Evolutionary conservation across 1,140 invertebrate genomes (phyloP), one percentile per base, ranked within the genome.

Genomic region (Cotesia chilonis): DNA sequence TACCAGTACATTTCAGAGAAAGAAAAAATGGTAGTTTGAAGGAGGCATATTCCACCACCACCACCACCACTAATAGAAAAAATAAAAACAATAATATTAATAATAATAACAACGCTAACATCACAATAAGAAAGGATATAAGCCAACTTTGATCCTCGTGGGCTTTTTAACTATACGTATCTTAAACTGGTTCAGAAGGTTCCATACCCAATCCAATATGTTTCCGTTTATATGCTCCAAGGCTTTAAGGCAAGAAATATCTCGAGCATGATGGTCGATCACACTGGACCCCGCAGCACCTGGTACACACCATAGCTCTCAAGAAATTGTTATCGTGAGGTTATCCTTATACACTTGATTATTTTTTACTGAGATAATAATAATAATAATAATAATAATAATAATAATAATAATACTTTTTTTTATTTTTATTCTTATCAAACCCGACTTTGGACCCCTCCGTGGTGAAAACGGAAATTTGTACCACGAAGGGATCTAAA

Each of bases 211-310:
- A 66, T 47, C 20, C 47, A 37, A 12, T 63, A 28, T 5, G 14
- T 64, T 14, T 20, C 7, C 10, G 54, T 57, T 51, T 14, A 65
- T 63, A 36, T 63, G 63, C 66, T 68, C 14, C 17, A 54, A 55
- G 66, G 52, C 51, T 41, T 35, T 57, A n/a, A 47, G 41, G 64
- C 64, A 41, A 35, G 51, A 68, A 52, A 68, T 68, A 68, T 54
- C 66, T 52, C 28, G n/a, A 59, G 67, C 37, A 20, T 55, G 67
- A 68, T 68, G 55, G 67, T 68, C 36, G 55, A 68, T 68, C 67
- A 68, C 55, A 17, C 12, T 54, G 52, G 9, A 37, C 51, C 51
- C 35, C 35, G 51, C 20, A 36, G 52, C 35, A 47, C 41, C 41
- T 54, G 36, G 51, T 47, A 47, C 41, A 47, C 66, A 54, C 51